A percentile compares a stretch with the other conserved stretches of the same genome.
Evolutionary conservation across 2,888 invertebrate species (phyloP).

Genomic region (Caenorhabditis sp.): DNA sequence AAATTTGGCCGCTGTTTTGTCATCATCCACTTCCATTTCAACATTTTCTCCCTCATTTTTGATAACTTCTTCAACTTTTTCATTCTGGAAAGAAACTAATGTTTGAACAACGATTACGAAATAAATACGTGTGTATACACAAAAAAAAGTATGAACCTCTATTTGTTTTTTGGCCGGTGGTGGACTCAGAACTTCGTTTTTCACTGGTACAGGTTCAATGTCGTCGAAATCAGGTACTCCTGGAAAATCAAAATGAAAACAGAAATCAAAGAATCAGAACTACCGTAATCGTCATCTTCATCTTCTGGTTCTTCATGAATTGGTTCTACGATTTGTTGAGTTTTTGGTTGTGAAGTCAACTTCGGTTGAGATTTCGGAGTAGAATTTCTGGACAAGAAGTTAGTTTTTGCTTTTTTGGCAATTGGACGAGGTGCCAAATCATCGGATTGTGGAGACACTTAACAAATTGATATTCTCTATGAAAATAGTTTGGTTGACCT

Average conservation of each 20-base stretch:
- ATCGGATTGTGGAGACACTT: not conserved
- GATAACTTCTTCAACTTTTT: not conserved
- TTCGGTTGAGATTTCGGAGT: not conserved
- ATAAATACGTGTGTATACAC: too few relatives aligned
- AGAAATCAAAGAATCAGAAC: not conserved
- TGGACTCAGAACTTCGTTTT: not conserved
- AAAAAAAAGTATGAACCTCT: not conserved
- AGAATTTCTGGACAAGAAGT: not conserved
- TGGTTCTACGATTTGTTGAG: not conserved
- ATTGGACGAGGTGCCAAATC: slow-evolving; percentile 21
- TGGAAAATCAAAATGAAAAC: not conserved
- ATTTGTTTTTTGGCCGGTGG: not conserved
- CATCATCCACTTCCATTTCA: slow-evolving; percentile 1
- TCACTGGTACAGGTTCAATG: slow-evolving; percentile 11
- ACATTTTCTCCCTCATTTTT: slow-evolving; percentile 12
- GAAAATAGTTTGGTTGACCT: not conserved
- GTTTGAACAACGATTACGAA: too few relatives aligned
- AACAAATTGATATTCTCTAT: not conserved
- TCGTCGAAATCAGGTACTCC: slow-evolving; percentile 25
- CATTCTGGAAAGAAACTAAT: too few relatives aligned
- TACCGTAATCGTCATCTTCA: slow-evolving; percentile 24
- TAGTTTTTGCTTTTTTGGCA: slow-evolving; percentile 15
- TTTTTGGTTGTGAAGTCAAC: not conserved
- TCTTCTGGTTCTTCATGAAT: slow-evolving; percentile 19
- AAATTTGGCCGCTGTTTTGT: slow-evolving; percentile 1